phyloP scores from a whole-genome alignment of 2,888 invertebrate species.

The Limnephilus auricula region DNA sequence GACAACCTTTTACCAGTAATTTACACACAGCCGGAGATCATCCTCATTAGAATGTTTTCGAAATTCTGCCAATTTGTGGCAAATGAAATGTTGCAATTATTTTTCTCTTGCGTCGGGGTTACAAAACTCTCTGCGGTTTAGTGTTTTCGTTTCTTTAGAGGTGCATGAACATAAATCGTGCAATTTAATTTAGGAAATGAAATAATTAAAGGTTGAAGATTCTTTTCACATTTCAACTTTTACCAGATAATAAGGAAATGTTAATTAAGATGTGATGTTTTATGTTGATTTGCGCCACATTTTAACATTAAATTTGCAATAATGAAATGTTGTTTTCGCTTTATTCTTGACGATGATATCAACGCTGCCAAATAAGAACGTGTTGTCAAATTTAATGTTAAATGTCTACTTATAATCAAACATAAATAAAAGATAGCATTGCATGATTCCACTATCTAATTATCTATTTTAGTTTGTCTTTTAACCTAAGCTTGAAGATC shows the following conservation, averaged over 20 bases:
- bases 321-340: neutral
- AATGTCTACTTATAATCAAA: neutral
- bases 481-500: neutral
- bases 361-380: neutral
- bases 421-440: neutral
- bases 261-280: neutral
- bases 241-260: neutral
- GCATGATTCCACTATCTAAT: too few relatives aligned
- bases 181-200: neutral
- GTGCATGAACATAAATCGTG: neutral
- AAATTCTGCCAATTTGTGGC: slow-evolving; percentile 5
- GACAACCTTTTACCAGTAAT: neutral
- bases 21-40: neutral
- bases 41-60: neutral
- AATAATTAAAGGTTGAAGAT: neutral
- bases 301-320: neutral
- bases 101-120: neutral
- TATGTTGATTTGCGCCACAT: neutral
- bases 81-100: slow-evolving; percentile 8
- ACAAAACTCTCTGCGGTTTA: slow-evolving; percentile 11
- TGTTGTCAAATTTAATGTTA: neutral
- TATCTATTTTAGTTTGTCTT: neutral
- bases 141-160: neutral
- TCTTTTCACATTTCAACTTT: neutral
- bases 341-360: neutral